phyloP scores from a whole-genome alignment of 2,797 vertebrate species.

The Echeneis naucrates region DNA sequence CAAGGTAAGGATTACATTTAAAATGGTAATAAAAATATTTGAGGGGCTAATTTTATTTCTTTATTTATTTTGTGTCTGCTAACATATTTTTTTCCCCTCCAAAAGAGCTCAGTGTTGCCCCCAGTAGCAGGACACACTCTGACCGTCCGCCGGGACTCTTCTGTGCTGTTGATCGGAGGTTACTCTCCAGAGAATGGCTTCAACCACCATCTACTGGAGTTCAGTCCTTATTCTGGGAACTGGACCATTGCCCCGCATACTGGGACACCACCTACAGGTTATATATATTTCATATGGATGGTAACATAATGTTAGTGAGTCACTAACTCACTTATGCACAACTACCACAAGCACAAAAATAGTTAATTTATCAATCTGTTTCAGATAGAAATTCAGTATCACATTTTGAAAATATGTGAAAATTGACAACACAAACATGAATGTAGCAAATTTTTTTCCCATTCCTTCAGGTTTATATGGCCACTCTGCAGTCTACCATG shows the following conservation, averaged over 20 bases:
- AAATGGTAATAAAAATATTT: not conserved
- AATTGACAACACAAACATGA: not conserved
- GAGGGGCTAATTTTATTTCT: not conserved
- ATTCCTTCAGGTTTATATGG: slow-evolving; percentile 89
- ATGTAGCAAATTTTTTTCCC: not conserved
- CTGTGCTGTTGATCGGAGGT: slow-evolving; percentile 91
- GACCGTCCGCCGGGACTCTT: slow-evolving; percentile 86
- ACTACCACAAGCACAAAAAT: not conserved
- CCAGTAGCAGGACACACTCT: slow-evolving; percentile 91
- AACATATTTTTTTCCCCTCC: not conserved
- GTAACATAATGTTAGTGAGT: not conserved
- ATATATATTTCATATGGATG: too few relatives aligned
- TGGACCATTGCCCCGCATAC: slow-evolving; percentile 88
- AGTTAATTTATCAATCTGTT: not conserved
- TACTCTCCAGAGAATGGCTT: slow-evolving; percentile 94
- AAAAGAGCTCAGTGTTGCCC: slow-evolving; percentile 84
- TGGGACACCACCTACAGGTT: slow-evolving; percentile 90
- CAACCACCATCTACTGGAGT: slow-evolving; percentile 92
- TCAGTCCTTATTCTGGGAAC: slow-evolving; percentile 85
- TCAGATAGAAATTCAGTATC: not conserved
- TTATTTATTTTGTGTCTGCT: not conserved
- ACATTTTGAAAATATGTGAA: slow-evolving; percentile 7
- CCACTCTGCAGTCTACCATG: slow-evolving; percentile 93
- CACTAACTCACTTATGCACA: not conserved
- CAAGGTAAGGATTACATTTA: slow-evolving; percentile 78